Base-by-base conservation (phyloP, 2,888 invertebrate genomes). In the Odontothrips loti region DNA sequence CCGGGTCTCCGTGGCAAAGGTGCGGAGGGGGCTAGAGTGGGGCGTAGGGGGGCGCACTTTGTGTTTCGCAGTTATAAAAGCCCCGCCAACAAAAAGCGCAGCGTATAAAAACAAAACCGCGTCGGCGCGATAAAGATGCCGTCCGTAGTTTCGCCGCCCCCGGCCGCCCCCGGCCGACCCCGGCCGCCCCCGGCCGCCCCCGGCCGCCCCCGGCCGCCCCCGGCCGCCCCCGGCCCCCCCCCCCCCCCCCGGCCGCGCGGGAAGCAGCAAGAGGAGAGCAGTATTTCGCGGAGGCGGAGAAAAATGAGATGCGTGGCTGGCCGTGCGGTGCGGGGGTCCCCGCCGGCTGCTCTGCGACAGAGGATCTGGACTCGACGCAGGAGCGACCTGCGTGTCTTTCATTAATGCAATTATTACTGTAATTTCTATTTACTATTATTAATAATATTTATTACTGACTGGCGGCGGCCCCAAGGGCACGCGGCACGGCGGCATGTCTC, bases 31-130 rank as follows among this genome's bases (percentile, higher is more conserved):
- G 34, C 6, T 43, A n/a, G n/a, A n/a, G n/a, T n/a, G n/a, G n/a
- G n/a, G n/a, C n/a, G n/a, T n/a, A n/a, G n/a, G n/a, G n/a, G n/a
- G n/a, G 34, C 34, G 34, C 6, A 43, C 34, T 43, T 43, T 75
- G 68, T 75, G 68, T 75, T 75, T 27, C 27, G 68, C 68, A 75
- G 68, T 75, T 75, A 75, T 75, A 75, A 75, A 75, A 27, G 23
- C 68, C 1, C 68, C 68, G 27, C 23, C 23, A 20, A 75, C 68
- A 75, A 75, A 75, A 75, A 75, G 23, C 68, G 68, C 23, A 27
- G 68, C 27, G 68, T 75, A 10, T 23, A 75, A 75, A 75, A 12
- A 12, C 4, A 75, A 75, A 11, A 27, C 27, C 68, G 23, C 68
- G 68, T 43, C 34, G 34, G 34, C 58, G 20, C 23, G 23, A 68